Evolutionary conservation across 2,113 vertebrate genomes (phyloP).

Genomic region (Gulo gulo): DNA sequence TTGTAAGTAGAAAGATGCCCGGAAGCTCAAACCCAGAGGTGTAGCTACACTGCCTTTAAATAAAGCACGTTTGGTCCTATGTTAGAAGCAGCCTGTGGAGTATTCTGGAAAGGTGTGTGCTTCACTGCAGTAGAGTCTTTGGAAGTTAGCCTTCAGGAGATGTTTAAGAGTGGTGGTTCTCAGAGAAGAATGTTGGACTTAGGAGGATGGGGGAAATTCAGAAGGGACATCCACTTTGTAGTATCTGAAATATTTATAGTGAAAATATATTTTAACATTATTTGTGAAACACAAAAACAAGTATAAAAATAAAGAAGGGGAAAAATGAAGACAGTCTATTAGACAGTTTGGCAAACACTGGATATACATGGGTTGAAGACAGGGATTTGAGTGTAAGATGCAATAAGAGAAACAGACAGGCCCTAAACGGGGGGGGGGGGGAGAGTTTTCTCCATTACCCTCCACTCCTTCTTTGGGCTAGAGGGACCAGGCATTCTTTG

Average conservation of each 20-base stretch:
- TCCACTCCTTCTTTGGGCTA: too few relatives aligned
- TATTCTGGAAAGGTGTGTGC: not conserved
- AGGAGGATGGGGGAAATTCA: not conserved
- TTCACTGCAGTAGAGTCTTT: not conserved
- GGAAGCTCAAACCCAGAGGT: not conserved
- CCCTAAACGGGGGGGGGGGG: fast-evolving
- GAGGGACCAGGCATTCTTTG: not conserved
- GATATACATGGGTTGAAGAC: not conserved
- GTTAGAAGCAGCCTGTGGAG: not conserved
- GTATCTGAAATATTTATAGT: not conserved
- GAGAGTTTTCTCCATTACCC: fast-evolving
- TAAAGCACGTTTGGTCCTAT: not conserved
- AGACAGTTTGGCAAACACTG: not conserved
- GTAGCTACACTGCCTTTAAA: not conserved
- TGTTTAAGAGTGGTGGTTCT: not conserved
- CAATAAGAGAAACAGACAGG: not conserved
- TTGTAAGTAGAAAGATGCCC: not conserved
- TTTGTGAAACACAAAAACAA: not conserved
- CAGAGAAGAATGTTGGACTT: not conserved
- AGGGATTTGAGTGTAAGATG: not conserved
- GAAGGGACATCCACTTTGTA: not conserved
- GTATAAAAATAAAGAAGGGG: not conserved
- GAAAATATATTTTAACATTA: not conserved
- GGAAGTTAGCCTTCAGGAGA: not conserved
- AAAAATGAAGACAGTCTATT: not conserved